Base-by-base conservation (phyloP, 2,797 vertebrate genomes). In the Sciurus carolinensis region DNA sequence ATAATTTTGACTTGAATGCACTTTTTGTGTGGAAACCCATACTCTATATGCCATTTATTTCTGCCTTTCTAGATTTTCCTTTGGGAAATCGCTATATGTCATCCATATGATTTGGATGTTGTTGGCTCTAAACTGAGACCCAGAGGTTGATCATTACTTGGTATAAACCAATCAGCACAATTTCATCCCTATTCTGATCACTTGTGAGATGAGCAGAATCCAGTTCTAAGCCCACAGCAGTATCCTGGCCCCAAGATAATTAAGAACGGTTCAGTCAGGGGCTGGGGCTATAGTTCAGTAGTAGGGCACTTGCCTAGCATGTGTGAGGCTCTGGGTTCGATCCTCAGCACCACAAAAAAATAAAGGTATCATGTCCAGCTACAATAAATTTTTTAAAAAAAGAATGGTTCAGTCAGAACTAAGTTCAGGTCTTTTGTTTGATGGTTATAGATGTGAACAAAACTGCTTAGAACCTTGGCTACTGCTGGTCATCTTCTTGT, bases 21-120 rank as follows among this genome's bases (percentile, higher is more conserved):
- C 7, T 30, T 52, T 91, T 54, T 62, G 14, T n/a, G n/a, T 54
- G 33, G 44, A 52, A 94, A 87, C 0, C n/a, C 20, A 79, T 57
- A 33, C 47, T 73, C 44, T 36, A 39, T n/a, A 36, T 90, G 24
- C 18, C 69, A 80, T 57, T 76, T 2, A 17, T 76, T 88, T 97
- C 28, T 3, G 28, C n/a, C 33, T 77, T 71, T 89, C 69, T 64
- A 73, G 77, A 59, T 94, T 91, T 89, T 83, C 52, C 52, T 80
- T 71, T 94, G 64, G 57, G 18, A 67, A 95, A 92, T 62, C 17
- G 26, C 47, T 94, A 30, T 13, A n/a, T 0, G 30, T 30, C 17
- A 95, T 20, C 20, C 39, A 90, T n/a, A 81, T 79, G 42, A 90
- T 36, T 50, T 80, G 24, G 57, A 12, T 36, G 18, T 7, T 47